Conservation (phyloP, 1,140 invertebrate species). For the Tribolium madens region DNA sequence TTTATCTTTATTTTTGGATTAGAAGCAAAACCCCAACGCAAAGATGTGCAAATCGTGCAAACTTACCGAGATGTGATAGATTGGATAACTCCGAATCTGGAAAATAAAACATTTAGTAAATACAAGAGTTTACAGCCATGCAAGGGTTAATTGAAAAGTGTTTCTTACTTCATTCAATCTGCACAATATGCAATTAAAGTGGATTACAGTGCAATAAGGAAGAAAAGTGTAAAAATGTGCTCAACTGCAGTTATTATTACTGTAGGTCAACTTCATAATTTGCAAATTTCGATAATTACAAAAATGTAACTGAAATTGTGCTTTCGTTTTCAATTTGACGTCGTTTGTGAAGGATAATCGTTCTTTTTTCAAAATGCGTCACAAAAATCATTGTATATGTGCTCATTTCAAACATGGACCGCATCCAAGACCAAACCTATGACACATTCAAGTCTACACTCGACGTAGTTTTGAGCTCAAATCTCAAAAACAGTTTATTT, state of each 20-base stretch:
- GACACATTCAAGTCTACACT: slow-evolving; percentile 1
- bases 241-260: slow-evolving; percentile 11
- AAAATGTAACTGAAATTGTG: not conserved
- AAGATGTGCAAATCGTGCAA: not conserved
- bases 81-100: slow-evolving; percentile 72
- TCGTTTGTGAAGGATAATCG: not conserved
- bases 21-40: not conserved
- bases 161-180: too few species aligned
- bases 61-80: slow-evolving; percentile 74
- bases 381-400: slow-evolving; percentile 6
- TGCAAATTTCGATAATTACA: not conserved
- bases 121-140: not conserved
- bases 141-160: not conserved
- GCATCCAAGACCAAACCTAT: not conserved
- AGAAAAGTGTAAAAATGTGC: slow-evolving; percentile 2
- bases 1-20: not conserved
- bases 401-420: slow-evolving; percentile 1
- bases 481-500: not conserved
- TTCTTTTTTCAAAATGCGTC: slow-evolving; percentile 9
- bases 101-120: slow-evolving; percentile 63
- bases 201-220: not conserved
- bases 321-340: slow-evolving; percentile 27
- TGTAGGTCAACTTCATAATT: slow-evolving; percentile 20
- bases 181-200: slow-evolving; percentile 3
- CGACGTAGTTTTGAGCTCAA: slow-evolving; percentile 8